phyloP scores from a whole-genome alignment of 2,888 invertebrate genomes.

The Cataglyphis rosenhaueri region DNA sequence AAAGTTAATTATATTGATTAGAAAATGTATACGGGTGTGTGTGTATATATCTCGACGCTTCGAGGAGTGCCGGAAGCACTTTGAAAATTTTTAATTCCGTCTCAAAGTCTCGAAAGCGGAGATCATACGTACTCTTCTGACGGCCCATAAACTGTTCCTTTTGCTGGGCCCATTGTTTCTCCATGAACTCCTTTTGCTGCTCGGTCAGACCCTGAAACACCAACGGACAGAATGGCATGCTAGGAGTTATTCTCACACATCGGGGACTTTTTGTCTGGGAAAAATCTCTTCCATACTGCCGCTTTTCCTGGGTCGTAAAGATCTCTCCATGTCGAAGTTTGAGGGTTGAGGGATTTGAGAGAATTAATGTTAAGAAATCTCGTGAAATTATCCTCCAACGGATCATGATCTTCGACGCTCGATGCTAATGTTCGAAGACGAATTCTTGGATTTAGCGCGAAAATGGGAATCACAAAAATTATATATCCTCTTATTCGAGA shows the following conservation, averaged over 20 bases:
- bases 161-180: constrained; percentile 96
- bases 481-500: not conserved
- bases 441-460: constrained; percentile 2
- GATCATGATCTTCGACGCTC: constrained; percentile 12
- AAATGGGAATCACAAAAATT: constrained; percentile 13
- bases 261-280: constrained; percentile 57
- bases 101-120: constrained; percentile 18
- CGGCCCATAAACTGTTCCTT: constrained; percentile 95
- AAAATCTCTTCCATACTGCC: constrained; percentile 26
- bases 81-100: not conserved
- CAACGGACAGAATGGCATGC: constrained; percentile 82
- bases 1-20: not conserved
- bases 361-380: constrained; percentile 37
- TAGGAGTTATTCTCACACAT: constrained; percentile 78
- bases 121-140: constrained; percentile 92
- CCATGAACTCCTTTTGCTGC: constrained; percentile 92
- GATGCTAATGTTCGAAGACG: not conserved
- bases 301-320: constrained; percentile 50
- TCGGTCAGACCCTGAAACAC: constrained; percentile 93
- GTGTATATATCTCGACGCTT: not conserved
- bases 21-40: not conserved
- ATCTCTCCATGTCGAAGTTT: constrained; percentile 52
- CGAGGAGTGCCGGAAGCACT: constrained; percentile 9
- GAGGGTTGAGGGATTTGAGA: constrained; percentile 22
- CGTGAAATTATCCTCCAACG: not conserved